Percentiles rank a stretch among this genome's conserved stretches.
These are phyloP conservation scores for Lissocephala sabroskyi DNA, from an alignment of 2,888 invertebrate genomes.

Conservation along the genomic window DNA sequence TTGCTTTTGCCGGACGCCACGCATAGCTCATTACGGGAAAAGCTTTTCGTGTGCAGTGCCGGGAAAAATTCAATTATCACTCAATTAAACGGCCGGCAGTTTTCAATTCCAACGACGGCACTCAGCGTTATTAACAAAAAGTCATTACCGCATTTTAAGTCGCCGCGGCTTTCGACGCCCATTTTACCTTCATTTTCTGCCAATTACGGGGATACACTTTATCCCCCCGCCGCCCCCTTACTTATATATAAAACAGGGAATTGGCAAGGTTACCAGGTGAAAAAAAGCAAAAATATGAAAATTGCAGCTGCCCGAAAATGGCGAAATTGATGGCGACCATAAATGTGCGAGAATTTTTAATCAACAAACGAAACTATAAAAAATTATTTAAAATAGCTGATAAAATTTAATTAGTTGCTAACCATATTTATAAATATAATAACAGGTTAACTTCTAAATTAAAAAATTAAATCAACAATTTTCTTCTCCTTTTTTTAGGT, in stretches of 20 bases:
- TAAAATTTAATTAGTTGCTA: not conserved
- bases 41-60: not conserved
- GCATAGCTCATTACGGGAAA: too few species aligned
- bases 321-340: too few species aligned
- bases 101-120: slow-evolving; percentile 17
- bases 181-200: slow-evolving; percentile 50
- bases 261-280: not conserved
- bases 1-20: too few species aligned
- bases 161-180: too few species aligned
- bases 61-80: slow-evolving; percentile 63
- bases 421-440: slow-evolving; percentile 13
- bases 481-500: slow-evolving; percentile 31
- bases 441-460: slow-evolving; percentile 20
- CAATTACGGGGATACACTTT: too few species aligned
- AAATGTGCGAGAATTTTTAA: too few species aligned
- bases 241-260: not conserved
- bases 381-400: too few species aligned
- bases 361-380: too few species aligned
- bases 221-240: too few species aligned
- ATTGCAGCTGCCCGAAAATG: not conserved
- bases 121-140: slow-evolving; percentile 58
- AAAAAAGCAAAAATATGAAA: not conserved
- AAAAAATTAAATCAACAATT: slow-evolving; percentile 21
- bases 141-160: slow-evolving; percentile 57
- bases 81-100: slow-evolving; percentile 32